phyloP scores from a whole-genome alignment of 2,888 invertebrate genomes.

The Sisyra nigra region DNA sequence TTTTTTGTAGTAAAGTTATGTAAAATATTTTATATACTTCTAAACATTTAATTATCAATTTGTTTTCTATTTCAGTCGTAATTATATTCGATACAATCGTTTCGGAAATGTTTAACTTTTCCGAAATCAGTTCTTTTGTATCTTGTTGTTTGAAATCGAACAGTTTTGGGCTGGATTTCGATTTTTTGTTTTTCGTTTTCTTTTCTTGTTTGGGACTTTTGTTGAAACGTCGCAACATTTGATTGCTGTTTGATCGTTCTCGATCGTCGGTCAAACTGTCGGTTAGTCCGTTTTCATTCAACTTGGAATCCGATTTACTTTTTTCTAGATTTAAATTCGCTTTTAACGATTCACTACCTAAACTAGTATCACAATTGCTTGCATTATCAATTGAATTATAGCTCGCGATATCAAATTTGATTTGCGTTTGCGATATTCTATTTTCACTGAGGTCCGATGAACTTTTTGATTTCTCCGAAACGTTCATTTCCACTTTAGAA shows the following conservation, averaged over 20 bases:
- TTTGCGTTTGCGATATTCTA: neutral
- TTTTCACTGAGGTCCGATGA: conserved; percentile 1
- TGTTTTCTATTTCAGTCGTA: conserved; percentile 23
- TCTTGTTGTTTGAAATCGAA: conserved; percentile 33
- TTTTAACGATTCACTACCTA: conserved; percentile 11
- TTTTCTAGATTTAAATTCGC: conserved; percentile 34
- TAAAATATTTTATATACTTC: conserved; percentile 26
- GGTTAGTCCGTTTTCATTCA: conserved; percentile 32
- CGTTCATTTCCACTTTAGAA: neutral
- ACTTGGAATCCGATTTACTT: conserved; percentile 48
- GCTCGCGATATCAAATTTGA: neutral
- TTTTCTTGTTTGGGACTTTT: conserved; percentile 35
- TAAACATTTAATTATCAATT: conserved; percentile 24
- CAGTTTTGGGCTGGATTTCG: conserved; percentile 37
- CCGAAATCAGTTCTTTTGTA: conserved; percentile 2
- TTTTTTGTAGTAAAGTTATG: conserved; percentile 24
- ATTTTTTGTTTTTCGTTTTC: conserved; percentile 39
- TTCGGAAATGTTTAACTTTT: conserved; percentile 1
- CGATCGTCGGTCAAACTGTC: conserved; percentile 25
- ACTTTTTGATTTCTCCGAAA: conserved; percentile 8
- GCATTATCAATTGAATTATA: neutral
- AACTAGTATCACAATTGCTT: neutral
- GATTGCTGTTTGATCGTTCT: conserved; percentile 27
- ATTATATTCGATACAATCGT: conserved; percentile 8
- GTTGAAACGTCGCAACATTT: conserved; percentile 24